phyloP scores from a whole-genome alignment of 1,140 invertebrate species.

The Philotrypesis tridentata region DNA sequence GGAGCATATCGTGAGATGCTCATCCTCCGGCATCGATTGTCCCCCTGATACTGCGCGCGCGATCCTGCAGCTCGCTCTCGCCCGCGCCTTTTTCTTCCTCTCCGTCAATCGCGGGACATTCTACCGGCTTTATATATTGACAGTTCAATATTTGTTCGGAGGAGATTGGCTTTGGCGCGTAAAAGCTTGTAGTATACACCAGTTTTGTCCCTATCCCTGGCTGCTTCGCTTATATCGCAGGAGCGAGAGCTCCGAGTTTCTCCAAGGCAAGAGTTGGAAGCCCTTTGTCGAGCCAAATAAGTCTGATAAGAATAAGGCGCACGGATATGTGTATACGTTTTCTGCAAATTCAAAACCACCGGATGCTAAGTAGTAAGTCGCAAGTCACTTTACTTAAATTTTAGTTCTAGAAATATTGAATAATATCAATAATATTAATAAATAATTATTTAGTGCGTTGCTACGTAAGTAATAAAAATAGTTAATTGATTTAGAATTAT shows the following conservation, averaged over 20 bases:
- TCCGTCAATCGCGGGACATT: neutral
- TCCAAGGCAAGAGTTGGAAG: neutral
- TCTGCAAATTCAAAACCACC: no score
- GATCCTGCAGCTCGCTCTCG: no score
- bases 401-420: no score
- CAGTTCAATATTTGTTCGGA: neutral
- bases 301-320: neutral
- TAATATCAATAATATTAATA: no score
- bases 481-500: no score
- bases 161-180: neutral
- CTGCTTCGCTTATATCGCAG: neutral
- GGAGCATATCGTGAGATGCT: neutral
- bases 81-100: neutral
- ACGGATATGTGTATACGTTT: no score
- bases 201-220: neutral
- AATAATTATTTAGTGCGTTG: no score
- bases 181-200: neutral
- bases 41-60: neutral
- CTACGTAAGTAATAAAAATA: no score
- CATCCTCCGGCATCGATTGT: constrained; percentile 2
- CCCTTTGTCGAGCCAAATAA: neutral
- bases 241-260: no score
- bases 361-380: no score
- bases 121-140: neutral
- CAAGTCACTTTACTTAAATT: no score